Base-by-base conservation (phyloP, 2,888 invertebrate species). In the Eristalis intricaria region DNA sequence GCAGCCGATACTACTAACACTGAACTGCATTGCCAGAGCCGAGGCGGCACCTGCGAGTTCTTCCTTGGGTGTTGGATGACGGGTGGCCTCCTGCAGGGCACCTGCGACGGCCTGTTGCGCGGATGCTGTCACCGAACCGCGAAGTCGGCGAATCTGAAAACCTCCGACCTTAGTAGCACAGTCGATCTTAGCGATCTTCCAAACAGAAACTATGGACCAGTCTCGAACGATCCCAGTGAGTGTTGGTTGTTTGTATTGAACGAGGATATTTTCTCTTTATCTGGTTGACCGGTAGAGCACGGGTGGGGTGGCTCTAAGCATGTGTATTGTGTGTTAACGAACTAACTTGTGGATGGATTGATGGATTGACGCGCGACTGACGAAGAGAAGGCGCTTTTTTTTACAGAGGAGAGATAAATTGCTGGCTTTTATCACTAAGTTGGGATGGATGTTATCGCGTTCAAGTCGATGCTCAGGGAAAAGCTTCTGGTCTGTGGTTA, bases 1-100 rank as follows among this genome's bases (percentile, higher is more conserved):
- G 86, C 91, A 93, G 93, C 91, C 90, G 93, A 93, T 91, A 90
- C 91, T 90, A 91, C 91, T 90, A 91, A 91, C 89, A 91, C 91
- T 90, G 93, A 93, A 89, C 89, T 92, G 90, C 92, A 93, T 90
- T 93, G 93, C 89, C 93, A 93, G 89, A 92, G 93, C 89, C 93
- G 93, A 65, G 97, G 96, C 84, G 96, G 97, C 77, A 96, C 96
- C 89, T 98, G 98, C 93, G 97, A 98, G 93, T 97, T 98, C 94
- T 97, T 98, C 94, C 95, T 98, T 91, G 95, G 96, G 93, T 98
- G 98, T 94, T 98, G 98, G 98, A 95, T 98, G 95, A 95, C 96
- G 84, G 97, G 97, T 90, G 98, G 98, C 84, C 94, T 97, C 81
- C 94, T 98, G 91, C 97, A 97, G 91, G 97, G 97, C 89, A 95